Evolutionary conservation across 1,140 invertebrate species (phyloP).

Genomic region (Bombus sylvicola): DNA sequence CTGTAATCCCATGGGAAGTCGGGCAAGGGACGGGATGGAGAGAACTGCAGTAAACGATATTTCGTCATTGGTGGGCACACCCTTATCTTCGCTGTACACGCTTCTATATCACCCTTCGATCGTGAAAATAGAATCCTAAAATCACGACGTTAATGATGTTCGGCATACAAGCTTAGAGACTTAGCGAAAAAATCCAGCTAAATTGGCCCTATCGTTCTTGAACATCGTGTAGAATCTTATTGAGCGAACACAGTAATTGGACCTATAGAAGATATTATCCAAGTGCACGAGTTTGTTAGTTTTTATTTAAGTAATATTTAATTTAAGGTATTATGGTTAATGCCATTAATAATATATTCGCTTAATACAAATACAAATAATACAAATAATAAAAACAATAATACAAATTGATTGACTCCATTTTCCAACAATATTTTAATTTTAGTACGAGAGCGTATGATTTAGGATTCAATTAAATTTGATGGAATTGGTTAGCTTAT

Average conservation of each 20-base stretch:
- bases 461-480: background rate
- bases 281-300: background rate
- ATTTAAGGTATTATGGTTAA: background rate
- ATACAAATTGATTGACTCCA: background rate
- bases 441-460: background rate
- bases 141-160: constrained; percentile 56
- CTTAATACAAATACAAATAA: too few relatives aligned
- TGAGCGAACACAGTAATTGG: background rate
- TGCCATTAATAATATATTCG: too few relatives aligned
- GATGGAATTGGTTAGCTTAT: background rate
- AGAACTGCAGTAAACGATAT: constrained; percentile 57
- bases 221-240: too few relatives aligned
- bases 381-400: too few relatives aligned
- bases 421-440: background rate
- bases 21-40: constrained; percentile 52
- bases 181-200: constrained; percentile 21
- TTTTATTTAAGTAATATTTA: background rate
- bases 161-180: background rate
- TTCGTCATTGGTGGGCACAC: constrained; percentile 50
- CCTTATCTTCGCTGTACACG: constrained; percentile 65
- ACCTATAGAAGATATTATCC: too few relatives aligned
- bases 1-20: constrained; percentile 70
- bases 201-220: constrained; percentile 1
- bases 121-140: constrained; percentile 45
- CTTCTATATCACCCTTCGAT: constrained; percentile 63